Evolutionary conservation across 1,140 invertebrate genomes (phyloP).

Genomic region (Teleopsis dalmanni): DNA sequence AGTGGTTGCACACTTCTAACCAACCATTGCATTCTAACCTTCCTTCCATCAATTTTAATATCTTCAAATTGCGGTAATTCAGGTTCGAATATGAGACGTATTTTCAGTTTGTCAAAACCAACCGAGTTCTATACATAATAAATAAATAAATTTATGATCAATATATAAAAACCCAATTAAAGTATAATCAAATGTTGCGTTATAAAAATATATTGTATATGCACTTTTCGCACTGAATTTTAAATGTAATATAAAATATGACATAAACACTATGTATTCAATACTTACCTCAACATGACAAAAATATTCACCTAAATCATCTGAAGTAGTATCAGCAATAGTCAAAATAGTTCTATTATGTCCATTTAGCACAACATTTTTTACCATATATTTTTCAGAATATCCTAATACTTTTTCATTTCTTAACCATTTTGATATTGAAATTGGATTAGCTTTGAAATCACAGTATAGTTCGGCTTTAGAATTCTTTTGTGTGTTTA

Average conservation of each 20-base stretch:
- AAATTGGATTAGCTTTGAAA: slow-evolving; percentile 33
- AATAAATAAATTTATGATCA: background rate
- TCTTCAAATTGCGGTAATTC: slow-evolving; percentile 37
- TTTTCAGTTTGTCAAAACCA: slow-evolving; percentile 22
- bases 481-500: slow-evolving; percentile 25
- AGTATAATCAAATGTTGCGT: too few species aligned
- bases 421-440: slow-evolving; percentile 27
- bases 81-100: slow-evolving; percentile 29
- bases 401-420: slow-evolving; percentile 20
- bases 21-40: slow-evolving; percentile 35
- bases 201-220: background rate
- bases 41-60: slow-evolving; percentile 23
- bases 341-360: slow-evolving; percentile 32
- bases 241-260: too few species aligned
- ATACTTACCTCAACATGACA: slow-evolving; percentile 25
- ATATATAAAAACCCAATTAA: background rate
- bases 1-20: slow-evolving; percentile 35
- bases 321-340: slow-evolving; percentile 21
- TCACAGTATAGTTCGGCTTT: slow-evolving; percentile 36
- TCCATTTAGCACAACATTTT: slow-evolving; percentile 23
- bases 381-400: slow-evolving; percentile 28
- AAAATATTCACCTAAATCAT: slow-evolving; percentile 33
- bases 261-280: too few species aligned
- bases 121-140: slow-evolving; percentile 22
- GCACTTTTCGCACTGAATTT: background rate